Base-by-base conservation (phyloP, 2,888 invertebrate species). In the Pristionchus entomophagus region DNA sequence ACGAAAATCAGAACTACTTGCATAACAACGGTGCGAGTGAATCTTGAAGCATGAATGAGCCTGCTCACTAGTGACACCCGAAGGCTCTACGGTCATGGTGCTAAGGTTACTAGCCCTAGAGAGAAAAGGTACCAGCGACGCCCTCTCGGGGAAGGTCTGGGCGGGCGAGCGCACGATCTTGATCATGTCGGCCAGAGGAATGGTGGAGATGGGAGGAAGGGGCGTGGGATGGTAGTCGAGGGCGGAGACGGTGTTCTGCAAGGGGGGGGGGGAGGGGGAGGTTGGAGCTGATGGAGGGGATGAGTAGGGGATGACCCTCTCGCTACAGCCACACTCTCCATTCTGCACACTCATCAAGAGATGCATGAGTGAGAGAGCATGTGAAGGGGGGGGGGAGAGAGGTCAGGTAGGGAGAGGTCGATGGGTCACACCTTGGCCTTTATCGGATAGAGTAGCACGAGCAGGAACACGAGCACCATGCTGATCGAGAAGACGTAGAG, bases 391-490 rank as follows among this genome's bases (percentile, higher is more conserved):
- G 10, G 6, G 1, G 53, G 5, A n/a, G 53, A 56, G 53, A 56
- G 53, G n/a, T 8, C 6, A 56, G n/a, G n/a, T n/a, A n/a, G n/a
- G n/a, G n/a, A n/a, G n/a, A n/a, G n/a, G n/a, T n/a, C n/a, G n/a
- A n/a, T n/a, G n/a, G n/a, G n/a, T n/a, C n/a, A n/a, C 22, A 73
- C 73, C 73, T 73, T 73, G n/a, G 73, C 41, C n/a, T 73, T 73
- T 41, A 73, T 73, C n/a, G 73, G 73, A 41, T 73, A 73, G 41
- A 73, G 26, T 12, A 73, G 73, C 14, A 73, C 73, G 73, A 73
- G 73, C 8, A 73, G 41, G 73, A 73, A 73, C 41, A 45, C 41
- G 26, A 73, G 73, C 22, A 73, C 41, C 73, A 73, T 73, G 32
- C 73, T 73, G 45, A 73, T n/a, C 26, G 73, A 14, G 73, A 73